These are phyloP conservation scores for Drosophila arawakana DNA, from an alignment of 1,140 invertebrate genomes.

Conservation along the genomic window DNA sequence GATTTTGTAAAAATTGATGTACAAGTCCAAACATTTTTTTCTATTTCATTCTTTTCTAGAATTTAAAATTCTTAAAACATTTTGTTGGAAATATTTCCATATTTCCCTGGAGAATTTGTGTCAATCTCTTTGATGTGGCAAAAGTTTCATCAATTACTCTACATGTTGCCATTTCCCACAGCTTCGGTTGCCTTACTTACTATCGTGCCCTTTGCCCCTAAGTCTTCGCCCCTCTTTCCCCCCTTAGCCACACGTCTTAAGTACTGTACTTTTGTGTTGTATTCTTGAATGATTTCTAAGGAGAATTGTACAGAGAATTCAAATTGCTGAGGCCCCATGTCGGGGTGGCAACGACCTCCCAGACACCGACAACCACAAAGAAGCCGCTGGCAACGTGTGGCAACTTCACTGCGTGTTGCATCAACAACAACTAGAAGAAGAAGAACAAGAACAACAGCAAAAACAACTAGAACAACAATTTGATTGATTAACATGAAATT, in stretches of 20 bases:
- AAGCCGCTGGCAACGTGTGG: constrained; percentile 20
- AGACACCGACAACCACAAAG: constrained; percentile 16
- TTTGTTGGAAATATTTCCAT: constrained; percentile 15
- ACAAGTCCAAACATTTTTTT: no score
- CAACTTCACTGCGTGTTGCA: constrained; percentile 17
- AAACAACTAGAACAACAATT: constrained; percentile 6
- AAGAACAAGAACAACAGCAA: constrained; percentile 6
- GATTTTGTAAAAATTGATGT: no score
- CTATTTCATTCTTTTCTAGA: background rate
- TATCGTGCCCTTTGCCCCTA: background rate
- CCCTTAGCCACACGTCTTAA: constrained; percentile 22
- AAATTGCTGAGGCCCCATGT: constrained; percentile 23
- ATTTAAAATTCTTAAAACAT: background rate
- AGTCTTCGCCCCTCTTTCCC: background rate
- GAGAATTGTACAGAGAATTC: constrained; percentile 18
- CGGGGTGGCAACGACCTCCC: constrained; percentile 33
- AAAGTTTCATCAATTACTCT: constrained; percentile 30
- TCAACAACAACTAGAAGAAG: background rate
- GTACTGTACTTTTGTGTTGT: constrained; percentile 22
- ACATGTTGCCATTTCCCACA: constrained; percentile 33
- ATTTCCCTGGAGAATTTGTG: constrained; percentile 25
- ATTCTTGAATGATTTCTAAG: constrained; percentile 27
- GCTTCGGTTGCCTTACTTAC: constrained; percentile 21
- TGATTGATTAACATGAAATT: constrained; percentile 51
- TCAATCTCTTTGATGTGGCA: constrained; percentile 42